Base-by-base conservation (phyloP, 2,113 vertebrate species). In the Piprites chloris region DNA sequence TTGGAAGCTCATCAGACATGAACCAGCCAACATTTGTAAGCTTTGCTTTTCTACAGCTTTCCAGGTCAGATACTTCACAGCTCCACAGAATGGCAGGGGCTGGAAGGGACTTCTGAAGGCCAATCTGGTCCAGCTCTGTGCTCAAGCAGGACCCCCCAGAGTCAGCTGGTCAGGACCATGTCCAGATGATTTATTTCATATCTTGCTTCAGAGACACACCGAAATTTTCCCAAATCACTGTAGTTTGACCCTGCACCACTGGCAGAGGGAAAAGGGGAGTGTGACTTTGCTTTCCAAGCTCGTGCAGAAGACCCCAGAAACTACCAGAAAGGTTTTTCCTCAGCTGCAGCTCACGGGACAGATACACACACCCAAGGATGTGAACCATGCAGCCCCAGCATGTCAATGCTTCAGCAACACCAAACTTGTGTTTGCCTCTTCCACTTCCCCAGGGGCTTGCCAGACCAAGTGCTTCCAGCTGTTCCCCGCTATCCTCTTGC, bases 351-450 rank as follows among this genome's bases (percentile, higher is more conserved):
- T 59, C 24, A 17, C 1, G 14, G n/a, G 11, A 62, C 42, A 27
- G 9, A n/a, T 0, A 37, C 9, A 15, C 35, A 91, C 3, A 4
- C 15, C 22, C 24, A 35, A 13, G 24, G 20, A 65, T 0, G 0
- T 0, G 26, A 30, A 23, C 5, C 6, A 8, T 1, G 4, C 28
- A 66, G 41, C 8, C 23, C n/a, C 41, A 46, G 18, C 26, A 26
- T 32, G 22, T 7, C 26, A 4, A 4, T 42, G 47, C 23, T 35
- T 28, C 30, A 78, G 35, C 65, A 23, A 35, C 18, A 63, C 3
- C 11, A 2, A 47, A 33, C 33, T 23, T 23, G 1, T 0, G 5
- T 30, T 27, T 6, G 58, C 28, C 11, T 68, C 53, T n/a, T 3
- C 37, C 32, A 24, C 11, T 20, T 19, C 19, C n/a, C 42, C 4